Base-by-base conservation (phyloP, 2,113 vertebrate species). In the Pampusana beccarii region DNA sequence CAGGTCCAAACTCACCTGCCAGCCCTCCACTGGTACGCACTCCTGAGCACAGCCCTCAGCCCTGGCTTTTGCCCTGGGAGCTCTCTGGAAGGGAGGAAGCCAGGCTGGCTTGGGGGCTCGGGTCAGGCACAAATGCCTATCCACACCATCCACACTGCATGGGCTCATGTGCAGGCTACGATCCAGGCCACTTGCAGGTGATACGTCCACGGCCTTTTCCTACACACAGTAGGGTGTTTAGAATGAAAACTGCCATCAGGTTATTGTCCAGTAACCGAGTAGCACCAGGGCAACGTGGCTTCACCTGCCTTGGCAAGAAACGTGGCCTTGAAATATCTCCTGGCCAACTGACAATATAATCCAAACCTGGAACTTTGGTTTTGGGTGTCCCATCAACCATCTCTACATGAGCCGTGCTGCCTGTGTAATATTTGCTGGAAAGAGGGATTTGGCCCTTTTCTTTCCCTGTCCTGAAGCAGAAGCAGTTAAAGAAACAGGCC, bases 11-110 rank as follows among this genome's bases (percentile, higher is more conserved):
- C 20, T 56, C 36, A 53, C 6, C 23, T 73, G 20, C 15, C 23
- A 86, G 42, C 8, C 16, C 19, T 40, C 14, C 1, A 0, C 34
- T 28, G 51, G 23, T 0, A 0, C 13, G 3, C 1, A 29, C 11
- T 40, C 26, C 61, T 0, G 1, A 54, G 36, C 4, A 50, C 9
- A 74, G 57, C 16, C 16, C 17, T 61, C 23, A 83, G 51, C 23
- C 2, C 6, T 29, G 11, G 6, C 6, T 89, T 84, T 84, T 13
- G 10, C 44, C 14, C 46, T 44, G 36, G 28, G 11, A 81, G 5
- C 7, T 36, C 4, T 18, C 36, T n/a, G 69, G 54, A 93, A 91
- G 16, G 31, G 13, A 56, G 36, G 44, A 80, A 73, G 44, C 29
- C 33, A 83, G 40, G 18, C 24, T 93, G 34, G 17, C 24, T 8